Conservation (phyloP, 1,140 invertebrate species). For the Caligus rogercresseyi region DNA sequence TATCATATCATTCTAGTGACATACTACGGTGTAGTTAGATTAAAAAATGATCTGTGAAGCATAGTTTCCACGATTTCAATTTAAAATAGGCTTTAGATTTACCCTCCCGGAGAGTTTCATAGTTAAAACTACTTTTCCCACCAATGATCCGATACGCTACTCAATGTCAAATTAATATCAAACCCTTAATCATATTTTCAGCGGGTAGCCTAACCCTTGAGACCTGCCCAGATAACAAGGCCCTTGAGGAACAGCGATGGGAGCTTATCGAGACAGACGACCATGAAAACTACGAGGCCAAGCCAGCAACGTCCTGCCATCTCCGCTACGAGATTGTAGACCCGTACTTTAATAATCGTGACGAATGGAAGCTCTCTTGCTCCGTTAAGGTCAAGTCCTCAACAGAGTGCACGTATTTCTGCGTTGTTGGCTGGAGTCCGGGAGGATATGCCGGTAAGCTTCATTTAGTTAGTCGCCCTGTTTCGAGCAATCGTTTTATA, state of each 20-base stretch:
- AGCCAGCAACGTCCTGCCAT: slow-evolving; percentile 8
- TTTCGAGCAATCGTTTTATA: too few relatives aligned
- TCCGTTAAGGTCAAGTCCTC: slow-evolving; percentile 1
- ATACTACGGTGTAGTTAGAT: too few relatives aligned
- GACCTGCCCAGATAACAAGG: neutral
- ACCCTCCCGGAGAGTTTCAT: too few relatives aligned
- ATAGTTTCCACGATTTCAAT: too few relatives aligned
- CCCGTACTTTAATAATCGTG: neutral
- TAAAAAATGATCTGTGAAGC: too few relatives aligned
- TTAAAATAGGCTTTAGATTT: too few relatives aligned
- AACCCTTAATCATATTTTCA: too few relatives aligned
- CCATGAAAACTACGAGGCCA: slow-evolving; percentile 1
- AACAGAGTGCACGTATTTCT: slow-evolving; percentile 19
- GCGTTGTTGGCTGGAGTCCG: slow-evolving; percentile 18
- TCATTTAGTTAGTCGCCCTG: too few relatives aligned
- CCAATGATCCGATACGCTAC: too few relatives aligned
- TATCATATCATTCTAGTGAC: too few relatives aligned
- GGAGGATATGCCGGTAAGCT: slow-evolving; percentile 17
- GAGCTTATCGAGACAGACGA: neutral
- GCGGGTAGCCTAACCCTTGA: neutral
- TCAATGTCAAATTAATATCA: too few relatives aligned
- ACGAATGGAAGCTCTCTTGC: slow-evolving; percentile 3
- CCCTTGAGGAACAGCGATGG: neutral
- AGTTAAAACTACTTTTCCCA: too few relatives aligned
- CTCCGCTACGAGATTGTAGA: neutral